phyloP scores from a whole-genome alignment of 2,888 invertebrate genomes.

The Cenopis cana region DNA sequence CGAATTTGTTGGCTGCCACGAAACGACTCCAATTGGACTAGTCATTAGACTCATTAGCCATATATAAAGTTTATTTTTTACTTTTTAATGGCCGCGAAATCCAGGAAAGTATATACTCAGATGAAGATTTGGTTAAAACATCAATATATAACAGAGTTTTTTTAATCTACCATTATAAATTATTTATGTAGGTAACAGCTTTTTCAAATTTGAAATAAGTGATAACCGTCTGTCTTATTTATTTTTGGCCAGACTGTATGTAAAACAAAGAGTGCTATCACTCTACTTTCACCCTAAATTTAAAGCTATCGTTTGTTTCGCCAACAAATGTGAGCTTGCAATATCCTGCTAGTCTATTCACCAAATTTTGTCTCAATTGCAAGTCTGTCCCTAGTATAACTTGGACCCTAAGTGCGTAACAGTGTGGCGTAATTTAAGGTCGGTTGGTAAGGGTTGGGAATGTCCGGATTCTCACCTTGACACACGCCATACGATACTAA shows the following conservation, averaged over 20 bases:
- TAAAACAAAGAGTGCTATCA: not conserved
- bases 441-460: not conserved
- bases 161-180: too few species aligned
- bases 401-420: not conserved
- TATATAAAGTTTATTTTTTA: too few species aligned
- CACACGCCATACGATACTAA: conserved; percentile 50
- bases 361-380: not conserved
- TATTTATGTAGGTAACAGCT: too few species aligned
- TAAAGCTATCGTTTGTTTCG: conserved; percentile 22
- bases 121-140: too few species aligned
- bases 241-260: not conserved
- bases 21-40: too few species aligned
- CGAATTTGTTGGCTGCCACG: too few species aligned
- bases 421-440: not conserved
- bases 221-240: too few species aligned
- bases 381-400: not conserved
- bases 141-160: too few species aligned
- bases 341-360: conserved; percentile 5
- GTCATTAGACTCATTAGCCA: too few species aligned
- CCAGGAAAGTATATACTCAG: too few species aligned
- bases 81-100: too few species aligned
- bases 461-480: conserved; percentile 48
- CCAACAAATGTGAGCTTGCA: conserved; percentile 17
- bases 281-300: conserved; percentile 10
- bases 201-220: too few species aligned